Evolutionary conservation across 2,113 vertebrate genomes (phyloP).

Genomic region (Heteronetta atricapilla): DNA sequence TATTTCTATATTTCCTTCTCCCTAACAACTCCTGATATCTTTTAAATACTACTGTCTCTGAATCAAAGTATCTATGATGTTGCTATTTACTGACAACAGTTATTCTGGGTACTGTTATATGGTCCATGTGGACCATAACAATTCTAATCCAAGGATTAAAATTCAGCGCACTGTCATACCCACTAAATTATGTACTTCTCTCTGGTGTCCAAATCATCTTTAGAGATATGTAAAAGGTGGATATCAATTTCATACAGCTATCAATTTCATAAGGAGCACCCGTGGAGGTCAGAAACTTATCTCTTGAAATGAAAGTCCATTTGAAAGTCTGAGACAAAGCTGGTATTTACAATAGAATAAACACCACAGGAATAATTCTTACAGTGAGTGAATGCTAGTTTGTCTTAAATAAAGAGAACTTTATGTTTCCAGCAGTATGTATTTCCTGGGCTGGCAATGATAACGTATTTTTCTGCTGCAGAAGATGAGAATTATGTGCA

Average conservation of each 20-base stretch:
- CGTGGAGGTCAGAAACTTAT: neutral
- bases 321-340: neutral
- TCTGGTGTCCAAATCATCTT: neutral
- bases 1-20: neutral
- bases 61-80: neutral
- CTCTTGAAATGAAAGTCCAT: neutral
- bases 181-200: neutral
- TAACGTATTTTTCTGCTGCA: neutral
- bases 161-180: neutral
- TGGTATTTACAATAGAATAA: neutral
- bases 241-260: neutral
- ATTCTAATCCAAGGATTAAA: neutral
- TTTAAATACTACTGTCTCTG: neutral
- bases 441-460: neutral
- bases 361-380: neutral
- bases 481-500: neutral
- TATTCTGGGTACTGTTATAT: neutral
- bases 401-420: neutral
- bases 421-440: neutral
- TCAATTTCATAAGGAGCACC: neutral
- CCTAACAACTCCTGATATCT: neutral
- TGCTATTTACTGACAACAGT: fast-evolving
- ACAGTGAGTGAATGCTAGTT: neutral
- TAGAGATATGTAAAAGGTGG: neutral
- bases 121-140: neutral